These are phyloP conservation scores for Peromyscus leucopus DNA, from an alignment of 2,113 vertebrate genomes.

Conservation along the genomic window DNA sequence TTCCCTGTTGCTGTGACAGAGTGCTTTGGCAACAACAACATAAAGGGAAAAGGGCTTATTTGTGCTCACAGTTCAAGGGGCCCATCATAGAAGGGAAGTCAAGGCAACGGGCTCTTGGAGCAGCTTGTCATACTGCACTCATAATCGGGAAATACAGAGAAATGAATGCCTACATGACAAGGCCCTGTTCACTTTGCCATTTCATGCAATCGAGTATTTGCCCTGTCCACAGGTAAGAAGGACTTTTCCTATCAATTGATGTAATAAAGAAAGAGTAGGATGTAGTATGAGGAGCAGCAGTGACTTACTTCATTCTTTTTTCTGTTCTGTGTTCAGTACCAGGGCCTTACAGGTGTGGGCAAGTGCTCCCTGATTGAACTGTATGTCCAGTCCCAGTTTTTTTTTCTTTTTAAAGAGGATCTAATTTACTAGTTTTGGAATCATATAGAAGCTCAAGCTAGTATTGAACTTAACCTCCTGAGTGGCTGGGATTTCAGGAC, in stretches of 20 bases:
- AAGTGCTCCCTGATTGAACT: background rate
- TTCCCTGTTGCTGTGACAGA: background rate
- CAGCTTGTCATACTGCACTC: background rate
- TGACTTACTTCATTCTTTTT: background rate
- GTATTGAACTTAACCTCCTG: background rate
- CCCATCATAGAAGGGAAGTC: background rate
- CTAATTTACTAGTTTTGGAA: background rate
- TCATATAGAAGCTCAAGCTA: background rate
- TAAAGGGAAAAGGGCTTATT: background rate
- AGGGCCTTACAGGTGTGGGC: background rate
- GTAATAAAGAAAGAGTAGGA: background rate
- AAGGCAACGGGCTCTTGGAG: background rate
- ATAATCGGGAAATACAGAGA: background rate
- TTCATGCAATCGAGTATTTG: background rate
- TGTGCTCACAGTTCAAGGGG: background rate
- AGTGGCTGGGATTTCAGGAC: background rate
- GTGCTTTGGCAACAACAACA: background rate
- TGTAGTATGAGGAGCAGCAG: background rate
- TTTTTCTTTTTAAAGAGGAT: background rate
- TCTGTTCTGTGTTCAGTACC: background rate
- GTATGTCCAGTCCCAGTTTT: background rate
- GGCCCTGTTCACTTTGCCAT: background rate
- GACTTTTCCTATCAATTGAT: background rate
- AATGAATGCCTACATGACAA: too few species aligned
- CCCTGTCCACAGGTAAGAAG: background rate